These are phyloP conservation scores for Drosophila ercepeae DNA, from an alignment of 1,140 invertebrate species.

Conservation along the genomic window DNA sequence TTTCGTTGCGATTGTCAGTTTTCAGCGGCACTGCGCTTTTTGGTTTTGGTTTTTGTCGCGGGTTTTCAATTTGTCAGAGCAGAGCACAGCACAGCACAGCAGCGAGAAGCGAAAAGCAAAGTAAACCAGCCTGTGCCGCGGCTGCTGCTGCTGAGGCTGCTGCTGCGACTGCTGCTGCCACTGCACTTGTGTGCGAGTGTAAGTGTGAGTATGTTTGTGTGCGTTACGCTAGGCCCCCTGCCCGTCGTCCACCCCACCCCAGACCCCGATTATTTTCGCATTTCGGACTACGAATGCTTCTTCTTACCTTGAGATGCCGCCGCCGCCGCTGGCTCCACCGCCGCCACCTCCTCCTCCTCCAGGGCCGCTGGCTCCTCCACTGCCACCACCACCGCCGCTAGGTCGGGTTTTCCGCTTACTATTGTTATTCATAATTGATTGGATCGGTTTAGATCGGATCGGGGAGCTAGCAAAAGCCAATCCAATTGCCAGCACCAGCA, in stretches of 20 bases:
- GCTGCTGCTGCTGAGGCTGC: constrained; percentile 6
- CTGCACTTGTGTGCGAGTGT: constrained; percentile 20
- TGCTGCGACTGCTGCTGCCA: background rate
- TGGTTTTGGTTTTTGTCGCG: constrained; percentile 50
- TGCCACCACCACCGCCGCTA: constrained; percentile 59
- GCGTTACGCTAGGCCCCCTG: constrained; percentile 13
- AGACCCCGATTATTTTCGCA: constrained; percentile 12
- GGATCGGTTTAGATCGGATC: background rate
- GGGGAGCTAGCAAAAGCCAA: constrained; percentile 4
- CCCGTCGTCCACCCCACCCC: constrained; percentile 10
- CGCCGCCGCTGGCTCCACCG: constrained; percentile 59
- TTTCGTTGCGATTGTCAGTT: background rate
- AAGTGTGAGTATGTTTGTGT: constrained; percentile 24
- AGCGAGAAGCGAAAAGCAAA: constrained; percentile 21
- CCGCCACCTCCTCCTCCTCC: constrained; percentile 50
- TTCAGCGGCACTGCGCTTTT: constrained; percentile 34
- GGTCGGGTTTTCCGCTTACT: constrained; percentile 83
- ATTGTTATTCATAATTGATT: constrained; percentile 73
- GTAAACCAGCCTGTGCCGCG: constrained; percentile 45
- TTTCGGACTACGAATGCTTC: constrained; percentile 59
- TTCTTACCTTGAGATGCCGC: constrained; percentile 81
- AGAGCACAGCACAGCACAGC: constrained; percentile 25
- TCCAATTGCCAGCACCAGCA: constrained; percentile 50
- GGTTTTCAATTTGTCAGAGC: constrained; percentile 62
- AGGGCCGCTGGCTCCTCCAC: constrained; percentile 42